phyloP scores from a whole-genome alignment of 92 coral and sea anemone species.

The Paramuricea clavata region DNA sequence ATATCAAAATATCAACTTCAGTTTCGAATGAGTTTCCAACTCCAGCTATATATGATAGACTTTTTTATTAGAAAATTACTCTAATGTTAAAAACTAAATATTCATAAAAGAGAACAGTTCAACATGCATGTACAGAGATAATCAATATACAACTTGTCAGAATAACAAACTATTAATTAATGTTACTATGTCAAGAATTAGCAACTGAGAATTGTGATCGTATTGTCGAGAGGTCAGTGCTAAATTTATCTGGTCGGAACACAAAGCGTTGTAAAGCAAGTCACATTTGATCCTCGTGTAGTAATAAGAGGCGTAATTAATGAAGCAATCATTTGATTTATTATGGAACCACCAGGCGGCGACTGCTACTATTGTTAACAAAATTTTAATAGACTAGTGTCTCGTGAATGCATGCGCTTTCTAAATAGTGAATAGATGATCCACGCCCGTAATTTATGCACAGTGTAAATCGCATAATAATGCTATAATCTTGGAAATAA shows the following conservation, averaged over 20 bases:
- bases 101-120: neutral
- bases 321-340: conserved; percentile 22
- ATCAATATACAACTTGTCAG: neutral
- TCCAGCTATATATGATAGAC: too few species aligned
- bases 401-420: neutral
- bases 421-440: neutral
- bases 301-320: conserved; percentile 4
- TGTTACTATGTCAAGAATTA: neutral
- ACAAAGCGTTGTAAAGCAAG: conserved; percentile 9
- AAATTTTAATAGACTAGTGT: conserved; percentile 1
- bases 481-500: too few species aligned
- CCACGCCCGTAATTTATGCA: neutral
- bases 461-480: neutral
- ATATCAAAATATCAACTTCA: neutral
- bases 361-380: neutral
- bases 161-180: neutral
- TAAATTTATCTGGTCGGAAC: neutral
- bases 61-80: neutral
- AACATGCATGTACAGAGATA: neutral
- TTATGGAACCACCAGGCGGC: neutral
- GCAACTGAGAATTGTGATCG: neutral
- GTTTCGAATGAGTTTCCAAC: too few species aligned
- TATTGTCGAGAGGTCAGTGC: neutral
- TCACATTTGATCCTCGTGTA: conserved; percentile 14
- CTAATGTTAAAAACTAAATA: neutral